phyloP scores from a whole-genome alignment of 2,888 invertebrate genomes.

The Xestoiulus laeticollis region DNA sequence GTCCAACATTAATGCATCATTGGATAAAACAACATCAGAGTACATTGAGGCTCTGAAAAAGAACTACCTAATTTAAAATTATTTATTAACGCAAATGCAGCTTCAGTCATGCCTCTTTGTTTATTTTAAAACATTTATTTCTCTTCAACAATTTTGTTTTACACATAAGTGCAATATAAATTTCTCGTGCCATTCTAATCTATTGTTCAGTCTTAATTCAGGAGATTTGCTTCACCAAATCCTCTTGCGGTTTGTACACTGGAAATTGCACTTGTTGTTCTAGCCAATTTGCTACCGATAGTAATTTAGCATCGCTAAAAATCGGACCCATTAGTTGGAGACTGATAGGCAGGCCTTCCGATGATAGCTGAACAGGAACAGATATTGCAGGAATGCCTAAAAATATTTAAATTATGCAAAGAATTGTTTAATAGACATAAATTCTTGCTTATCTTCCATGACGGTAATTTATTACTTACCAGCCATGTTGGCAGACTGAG shows the following conservation, averaged over 20 bases:
- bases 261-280: constrained; percentile 78
- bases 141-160: neutral
- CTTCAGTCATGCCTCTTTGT: neutral
- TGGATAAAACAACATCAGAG: constrained; percentile 9
- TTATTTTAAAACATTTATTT: no score
- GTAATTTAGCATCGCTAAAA: constrained; percentile 77
- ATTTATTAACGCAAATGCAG: neutral
- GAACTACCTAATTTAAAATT: constrained; percentile 27
- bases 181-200: neutral
- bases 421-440: constrained; percentile 47
- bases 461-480: constrained; percentile 68
- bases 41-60: neutral
- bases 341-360: constrained; percentile 80
- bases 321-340: constrained; percentile 87
- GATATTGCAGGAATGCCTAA: constrained; percentile 84
- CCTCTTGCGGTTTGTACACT: neutral
- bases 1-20: neutral
- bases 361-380: constrained; percentile 81
- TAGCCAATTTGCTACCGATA: constrained; percentile 83
- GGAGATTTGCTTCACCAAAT: neutral
- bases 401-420: constrained; percentile 57
- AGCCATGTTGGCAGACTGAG: constrained; percentile 96
- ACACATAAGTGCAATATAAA: neutral
- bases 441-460: neutral
- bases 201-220: neutral